These are phyloP conservation scores for Myotis davidii DNA, from an alignment of 2,113 vertebrate genomes.

Conservation along the genomic window DNA sequence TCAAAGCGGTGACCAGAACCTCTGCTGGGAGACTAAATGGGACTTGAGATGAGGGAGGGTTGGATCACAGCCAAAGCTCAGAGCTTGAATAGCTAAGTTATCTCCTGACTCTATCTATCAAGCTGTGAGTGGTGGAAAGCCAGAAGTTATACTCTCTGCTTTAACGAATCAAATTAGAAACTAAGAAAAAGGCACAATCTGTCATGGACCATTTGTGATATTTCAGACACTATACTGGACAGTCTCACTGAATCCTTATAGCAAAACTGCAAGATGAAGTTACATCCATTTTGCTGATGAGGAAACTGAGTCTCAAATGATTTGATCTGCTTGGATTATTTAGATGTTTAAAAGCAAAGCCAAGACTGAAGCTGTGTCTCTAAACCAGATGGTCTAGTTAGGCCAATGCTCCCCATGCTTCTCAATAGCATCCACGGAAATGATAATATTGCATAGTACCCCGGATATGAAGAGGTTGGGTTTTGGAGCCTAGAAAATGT, in stretches of 20 bases:
- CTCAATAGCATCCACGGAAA: not conserved
- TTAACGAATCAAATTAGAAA: constrained; percentile 14
- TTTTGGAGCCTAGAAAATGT: not conserved
- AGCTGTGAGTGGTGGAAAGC: not conserved
- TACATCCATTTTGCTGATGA: constrained; percentile 2
- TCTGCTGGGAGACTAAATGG: not conserved
- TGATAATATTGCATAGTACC: not conserved
- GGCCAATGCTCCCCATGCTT: not conserved
- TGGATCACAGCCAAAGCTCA: not conserved
- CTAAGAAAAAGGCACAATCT: not conserved
- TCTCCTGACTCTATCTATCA: constrained; percentile 18
- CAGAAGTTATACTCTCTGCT: not conserved
- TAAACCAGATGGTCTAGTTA: not conserved
- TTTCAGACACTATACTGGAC: constrained; percentile 8
- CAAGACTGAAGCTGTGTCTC: not conserved
- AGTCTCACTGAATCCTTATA: not conserved
- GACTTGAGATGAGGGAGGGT: not conserved
- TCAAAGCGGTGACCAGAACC: not conserved
- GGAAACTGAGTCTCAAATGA: constrained; percentile 32
- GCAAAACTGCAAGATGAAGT: not conserved
- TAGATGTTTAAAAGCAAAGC: not conserved
- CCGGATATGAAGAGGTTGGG: not conserved
- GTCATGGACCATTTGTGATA: not conserved
- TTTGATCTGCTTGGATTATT: not conserved
- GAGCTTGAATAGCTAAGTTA: not conserved